These are phyloP conservation scores for Scolopax mira DNA, from an alignment of 2,113 vertebrate species.

Conservation along the genomic window DNA sequence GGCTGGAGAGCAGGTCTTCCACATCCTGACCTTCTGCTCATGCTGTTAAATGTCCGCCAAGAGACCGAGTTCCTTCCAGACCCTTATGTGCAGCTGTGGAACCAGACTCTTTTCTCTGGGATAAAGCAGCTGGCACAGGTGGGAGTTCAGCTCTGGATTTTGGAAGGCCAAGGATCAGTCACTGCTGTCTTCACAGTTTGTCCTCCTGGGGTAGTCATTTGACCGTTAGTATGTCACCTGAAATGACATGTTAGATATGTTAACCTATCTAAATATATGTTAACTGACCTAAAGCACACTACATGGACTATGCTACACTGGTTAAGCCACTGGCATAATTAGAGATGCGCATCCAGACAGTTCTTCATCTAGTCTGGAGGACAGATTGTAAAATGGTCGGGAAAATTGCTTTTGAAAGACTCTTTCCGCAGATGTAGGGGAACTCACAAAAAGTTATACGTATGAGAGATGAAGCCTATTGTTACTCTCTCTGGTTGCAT, in stretches of 20 bases:
- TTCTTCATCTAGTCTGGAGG: not conserved
- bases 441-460: not conserved
- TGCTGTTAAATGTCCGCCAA: not conserved
- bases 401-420: not conserved
- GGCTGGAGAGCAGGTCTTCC: not conserved
- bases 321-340: not conserved
- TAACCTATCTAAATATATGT: no score
- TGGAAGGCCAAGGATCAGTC: not conserved
- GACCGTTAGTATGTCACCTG: not conserved
- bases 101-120: not conserved
- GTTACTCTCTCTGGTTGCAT: not conserved
- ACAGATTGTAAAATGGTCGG: not conserved
- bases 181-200: not conserved
- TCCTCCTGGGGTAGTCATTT: not conserved
- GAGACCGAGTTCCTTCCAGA: not conserved
- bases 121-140: not conserved
- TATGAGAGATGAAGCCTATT: not conserved
- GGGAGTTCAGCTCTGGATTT: not conserved
- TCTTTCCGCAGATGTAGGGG: not conserved
- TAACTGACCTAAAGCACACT: not conserved
- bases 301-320: accelerated
- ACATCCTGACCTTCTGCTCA: not conserved
- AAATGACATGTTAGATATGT: not conserved
- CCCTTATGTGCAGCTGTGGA: not conserved
- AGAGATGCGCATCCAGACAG: not conserved